These are phyloP conservation scores for Oedothorax gibbosus DNA, from an alignment of 1,140 invertebrate genomes.

Conservation along the genomic window DNA sequence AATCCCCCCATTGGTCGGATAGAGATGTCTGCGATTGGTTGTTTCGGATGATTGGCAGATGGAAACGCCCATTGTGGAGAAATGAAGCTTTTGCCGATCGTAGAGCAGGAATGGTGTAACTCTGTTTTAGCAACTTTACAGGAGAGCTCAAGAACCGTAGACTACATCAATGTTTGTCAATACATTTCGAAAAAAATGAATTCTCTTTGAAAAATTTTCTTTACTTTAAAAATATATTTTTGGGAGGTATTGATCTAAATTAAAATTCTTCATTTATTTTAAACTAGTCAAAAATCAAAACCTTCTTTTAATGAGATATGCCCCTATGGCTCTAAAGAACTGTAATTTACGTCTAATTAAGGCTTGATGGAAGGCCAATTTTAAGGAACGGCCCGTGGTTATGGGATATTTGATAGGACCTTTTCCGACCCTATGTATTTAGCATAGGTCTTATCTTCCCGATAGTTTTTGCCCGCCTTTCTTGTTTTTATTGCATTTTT, in stretches of 20 bases:
- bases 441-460: not conserved
- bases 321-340: not conserved
- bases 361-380: slow-evolving; percentile 31
- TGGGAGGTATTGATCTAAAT: not conserved
- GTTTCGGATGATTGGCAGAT: slow-evolving; percentile 15
- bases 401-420: slow-evolving; percentile 22
- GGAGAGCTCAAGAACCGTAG: too few relatives aligned
- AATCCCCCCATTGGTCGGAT: not conserved
- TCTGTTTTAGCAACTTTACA: too few relatives aligned
- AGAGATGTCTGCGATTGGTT: not conserved
- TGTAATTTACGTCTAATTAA: slow-evolving; percentile 52
- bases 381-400: slow-evolving; percentile 13
- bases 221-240: too few relatives aligned
- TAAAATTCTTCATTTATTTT: too few relatives aligned
- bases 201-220: too few relatives aligned
- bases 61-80: slow-evolving; percentile 12
- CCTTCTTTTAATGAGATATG: too few relatives aligned
- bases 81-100: too few relatives aligned
- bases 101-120: too few relatives aligned
- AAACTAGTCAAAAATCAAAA: too few relatives aligned
- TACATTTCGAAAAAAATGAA: too few relatives aligned
- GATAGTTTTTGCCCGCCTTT: not conserved
- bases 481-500: not conserved
- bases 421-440: not conserved
- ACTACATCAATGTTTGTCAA: too few relatives aligned